A percentile compares a stretch with the other conserved stretches of the same genome.
phyloP scores from a whole-genome alignment of 2,797 vertebrate species.

The Oophaga sylvatica region DNA sequence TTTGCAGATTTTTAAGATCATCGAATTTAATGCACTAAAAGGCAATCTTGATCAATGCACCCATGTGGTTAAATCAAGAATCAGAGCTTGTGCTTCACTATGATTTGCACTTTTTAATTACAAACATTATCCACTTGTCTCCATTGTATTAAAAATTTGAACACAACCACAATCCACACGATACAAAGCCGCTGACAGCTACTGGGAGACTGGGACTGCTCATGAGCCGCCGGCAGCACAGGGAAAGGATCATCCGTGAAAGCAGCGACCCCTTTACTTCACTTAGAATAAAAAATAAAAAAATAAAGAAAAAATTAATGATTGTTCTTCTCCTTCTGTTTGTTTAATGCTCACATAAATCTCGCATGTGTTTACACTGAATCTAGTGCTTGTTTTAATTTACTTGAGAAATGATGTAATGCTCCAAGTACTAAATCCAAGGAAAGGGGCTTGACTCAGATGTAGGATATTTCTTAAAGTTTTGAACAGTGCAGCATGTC shows the following conservation, averaged over 20 bases:
- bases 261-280: neutral
- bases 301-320: conserved; percentile 5
- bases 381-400: conserved; percentile 19
- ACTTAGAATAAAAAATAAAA: neutral
- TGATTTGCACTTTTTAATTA: too few species aligned
- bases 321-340: conserved; percentile 11
- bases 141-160: neutral
- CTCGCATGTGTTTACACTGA: conserved; percentile 3
- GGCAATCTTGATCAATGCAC: too few species aligned
- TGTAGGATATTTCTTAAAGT: neutral
- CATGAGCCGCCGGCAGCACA: neutral
- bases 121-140: neutral
- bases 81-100: too few species aligned
- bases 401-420: conserved; percentile 4
- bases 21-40: too few species aligned
- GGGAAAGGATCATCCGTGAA: neutral
- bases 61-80: too few species aligned
- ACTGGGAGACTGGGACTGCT: neutral
- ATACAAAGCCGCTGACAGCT: neutral
- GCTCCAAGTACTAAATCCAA: conserved; percentile 2
- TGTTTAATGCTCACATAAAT: conserved; percentile 8
- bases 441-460: neutral
- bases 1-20: neutral
- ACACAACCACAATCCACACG: neutral
- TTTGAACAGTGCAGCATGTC: neutral